Evolutionary conservation across 2,888 invertebrate species (phyloP).

Genomic region (Bellardia pandia): DNA sequence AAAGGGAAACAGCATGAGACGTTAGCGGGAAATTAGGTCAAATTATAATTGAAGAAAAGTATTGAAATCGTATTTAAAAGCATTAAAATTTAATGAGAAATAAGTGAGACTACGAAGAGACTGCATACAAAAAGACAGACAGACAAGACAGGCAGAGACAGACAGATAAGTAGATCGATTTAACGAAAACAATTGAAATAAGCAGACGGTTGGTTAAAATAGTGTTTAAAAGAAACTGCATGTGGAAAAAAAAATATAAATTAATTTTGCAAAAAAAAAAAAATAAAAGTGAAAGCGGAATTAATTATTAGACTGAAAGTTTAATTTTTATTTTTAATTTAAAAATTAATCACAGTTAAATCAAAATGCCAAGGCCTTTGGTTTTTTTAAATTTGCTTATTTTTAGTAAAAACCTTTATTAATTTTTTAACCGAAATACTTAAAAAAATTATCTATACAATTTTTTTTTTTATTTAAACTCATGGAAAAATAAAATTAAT

Average conservation of each 20-base stretch:
- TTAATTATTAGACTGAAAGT: too few relatives aligned
- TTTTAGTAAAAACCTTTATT: too few relatives aligned
- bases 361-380: too few relatives aligned
- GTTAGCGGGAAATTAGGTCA: conserved; percentile 55
- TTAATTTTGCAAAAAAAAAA: too few relatives aligned
- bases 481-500: background rate
- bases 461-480: background rate
- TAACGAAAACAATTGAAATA: background rate
- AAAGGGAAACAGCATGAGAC: conserved; percentile 25
- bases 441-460: background rate
- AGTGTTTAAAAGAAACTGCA: too few relatives aligned
- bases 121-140: background rate
- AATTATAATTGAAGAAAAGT: conserved; percentile 42
- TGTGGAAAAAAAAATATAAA: too few relatives aligned
- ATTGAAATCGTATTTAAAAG: conserved; percentile 23
- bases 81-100: conserved; percentile 16
- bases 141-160: background rate
- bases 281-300: too few relatives aligned
- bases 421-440: background rate
- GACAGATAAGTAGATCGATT: background rate
- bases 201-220: too few relatives aligned
- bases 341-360: too few relatives aligned
- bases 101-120: background rate
- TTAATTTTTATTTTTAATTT: too few relatives aligned
- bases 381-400: too few relatives aligned